Evolutionary conservation across 2,888 invertebrate species (phyloP), one percentile per base, ranked within the genome.

Genomic region (Barypeithes pellucidus): DNA sequence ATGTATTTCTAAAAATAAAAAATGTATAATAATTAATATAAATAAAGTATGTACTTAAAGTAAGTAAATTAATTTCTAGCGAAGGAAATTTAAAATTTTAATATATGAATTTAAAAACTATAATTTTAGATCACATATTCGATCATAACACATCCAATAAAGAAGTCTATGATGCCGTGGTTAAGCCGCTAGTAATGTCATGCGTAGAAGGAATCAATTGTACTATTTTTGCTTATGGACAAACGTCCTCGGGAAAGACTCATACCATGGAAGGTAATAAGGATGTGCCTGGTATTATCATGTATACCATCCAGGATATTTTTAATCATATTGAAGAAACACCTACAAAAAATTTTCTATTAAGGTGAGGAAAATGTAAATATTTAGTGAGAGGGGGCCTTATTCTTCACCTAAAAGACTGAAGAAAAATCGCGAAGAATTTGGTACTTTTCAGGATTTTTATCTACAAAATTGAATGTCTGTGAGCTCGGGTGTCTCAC

Each of bases 221-320:
- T 1, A 96, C 96, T 0, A 92, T 97, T 77, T 95, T 97, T 87
- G 95, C 96, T 0, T 97, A 97, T 84, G 96, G 96, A 7, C 96
- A 96, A 85, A 96, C 96, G 3, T 94, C 95, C 0, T 95, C 95
- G 0, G 97, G 96, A 66, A 95, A 95, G 85, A 95, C 95, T 0
- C 92, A 92, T 80, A 95, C 95, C 0, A 94, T 95, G 92, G 89
- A 93, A 82, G 97, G 97, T 0, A 89, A 89, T 36, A 85, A 39
- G 61, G 20, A 45, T 0, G 90, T 91, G 43, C 91, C 90, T 0
- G 97, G 97, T 0, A 91, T 97, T 8, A 93, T 96, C 80, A 90
- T 91, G 0, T 82, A 92, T 41, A 90, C 95, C 0, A 89, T 95
- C 0, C 85, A 91, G 8, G 89, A 93, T 80, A 89, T 95, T 41